phyloP scores from a whole-genome alignment of 92 coral and sea anemone genomes.

The Muricea muricata region DNA sequence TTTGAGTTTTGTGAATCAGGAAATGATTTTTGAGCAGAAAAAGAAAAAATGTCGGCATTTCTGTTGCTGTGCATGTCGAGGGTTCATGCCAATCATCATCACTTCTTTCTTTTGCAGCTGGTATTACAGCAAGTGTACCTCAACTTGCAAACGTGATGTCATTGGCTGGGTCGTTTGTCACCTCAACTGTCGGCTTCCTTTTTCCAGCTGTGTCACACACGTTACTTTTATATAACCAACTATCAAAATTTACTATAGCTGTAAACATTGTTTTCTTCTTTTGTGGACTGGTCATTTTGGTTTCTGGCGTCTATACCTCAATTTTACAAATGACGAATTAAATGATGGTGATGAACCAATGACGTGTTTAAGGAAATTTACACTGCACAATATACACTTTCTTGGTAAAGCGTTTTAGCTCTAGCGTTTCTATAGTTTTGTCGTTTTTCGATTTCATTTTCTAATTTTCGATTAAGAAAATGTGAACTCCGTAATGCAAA shows the following conservation, averaged over 20 bases:
- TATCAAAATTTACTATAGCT: conserved; percentile 2
- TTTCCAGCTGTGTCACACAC: conserved; percentile 1
- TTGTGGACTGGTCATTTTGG: background rate
- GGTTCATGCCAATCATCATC: background rate
- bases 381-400: too few relatives aligned
- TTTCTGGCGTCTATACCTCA: background rate
- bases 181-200: background rate
- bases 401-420: too few relatives aligned
- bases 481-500: too few relatives aligned
- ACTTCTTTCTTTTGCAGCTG: background rate
- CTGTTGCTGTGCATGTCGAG: too few relatives aligned
- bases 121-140: conserved; percentile 9
- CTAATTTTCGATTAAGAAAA: too few relatives aligned
- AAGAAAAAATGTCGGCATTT: too few relatives aligned
- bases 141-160: background rate
- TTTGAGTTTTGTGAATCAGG: too few relatives aligned
- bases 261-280: background rate
- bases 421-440: too few relatives aligned
- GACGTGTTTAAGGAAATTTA: too few relatives aligned
- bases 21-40: too few relatives aligned
- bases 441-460: too few relatives aligned
- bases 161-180: background rate
- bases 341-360: too few relatives aligned
- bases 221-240: background rate
- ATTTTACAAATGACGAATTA: background rate